A percentile compares a stretch with the other conserved stretches of the same genome.
phyloP scores from a whole-genome alignment of 2,113 vertebrate genomes.

The Gracilinanus agilis region DNA sequence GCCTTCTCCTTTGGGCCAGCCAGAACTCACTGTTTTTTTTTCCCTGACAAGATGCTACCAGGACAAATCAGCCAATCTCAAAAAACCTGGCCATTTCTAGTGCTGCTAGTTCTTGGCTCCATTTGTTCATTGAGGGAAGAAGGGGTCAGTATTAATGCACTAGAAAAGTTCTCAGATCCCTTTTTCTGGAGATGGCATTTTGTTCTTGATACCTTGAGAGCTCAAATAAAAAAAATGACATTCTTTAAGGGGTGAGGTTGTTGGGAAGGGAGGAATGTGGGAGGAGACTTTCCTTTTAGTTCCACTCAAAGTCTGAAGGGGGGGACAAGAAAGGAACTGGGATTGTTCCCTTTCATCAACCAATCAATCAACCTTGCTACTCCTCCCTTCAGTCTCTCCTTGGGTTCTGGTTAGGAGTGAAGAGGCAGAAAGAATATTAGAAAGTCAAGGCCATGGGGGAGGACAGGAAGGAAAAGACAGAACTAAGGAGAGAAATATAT shows the following conservation, averaged over 20 bases:
- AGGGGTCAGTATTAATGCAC: not conserved
- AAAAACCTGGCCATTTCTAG: constrained; percentile 47
- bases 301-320: not conserved
- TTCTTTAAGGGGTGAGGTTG: not conserved
- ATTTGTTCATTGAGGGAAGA: not conserved
- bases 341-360: not conserved
- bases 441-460: not conserved
- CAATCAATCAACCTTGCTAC: not conserved
- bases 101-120: constrained; percentile 35
- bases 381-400: not conserved
- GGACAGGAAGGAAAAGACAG: not conserved
- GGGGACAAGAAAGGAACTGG: not conserved
- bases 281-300: not conserved
- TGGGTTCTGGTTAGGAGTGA: constrained; percentile 3
- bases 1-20: not conserved
- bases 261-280: not conserved
- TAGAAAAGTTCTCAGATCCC: not conserved
- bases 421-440: constrained; percentile 1
- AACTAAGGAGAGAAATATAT: not conserved
- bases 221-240: not conserved
- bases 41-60: not conserved
- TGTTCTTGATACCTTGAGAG: not conserved
- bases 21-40: not conserved
- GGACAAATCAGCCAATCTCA: not conserved
- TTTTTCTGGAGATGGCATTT: not conserved